Percentiles rank a stretch among this genome's conserved stretches.
These are phyloP conservation scores for Rhegmatorhina hoffmannsi DNA, from an alignment of 2,113 vertebrate genomes.

Conservation along the genomic window DNA sequence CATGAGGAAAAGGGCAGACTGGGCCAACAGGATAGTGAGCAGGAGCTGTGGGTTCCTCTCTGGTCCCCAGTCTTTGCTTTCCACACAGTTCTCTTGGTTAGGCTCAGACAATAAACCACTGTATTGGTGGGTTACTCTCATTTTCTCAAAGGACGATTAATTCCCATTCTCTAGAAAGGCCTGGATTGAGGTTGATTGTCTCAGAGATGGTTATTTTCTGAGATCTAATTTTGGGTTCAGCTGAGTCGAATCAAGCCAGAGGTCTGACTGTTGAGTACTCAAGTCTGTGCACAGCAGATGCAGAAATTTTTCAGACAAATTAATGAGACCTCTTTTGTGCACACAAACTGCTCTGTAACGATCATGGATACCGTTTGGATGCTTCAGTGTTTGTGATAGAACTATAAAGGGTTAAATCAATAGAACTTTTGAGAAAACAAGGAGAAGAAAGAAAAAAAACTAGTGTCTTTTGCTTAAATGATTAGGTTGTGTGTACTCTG, in stretches of 20 bases:
- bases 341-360: not conserved
- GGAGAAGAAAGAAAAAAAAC: not conserved
- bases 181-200: not conserved
- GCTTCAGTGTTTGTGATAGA: not conserved
- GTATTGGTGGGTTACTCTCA: rapidly evolving
- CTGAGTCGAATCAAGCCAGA: not conserved
- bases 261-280: not conserved
- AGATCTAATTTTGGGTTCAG: not conserved
- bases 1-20: not conserved
- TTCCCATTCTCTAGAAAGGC: not conserved
- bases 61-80: not conserved
- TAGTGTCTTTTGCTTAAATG: slow-evolving; percentile 1
- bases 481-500: not conserved
- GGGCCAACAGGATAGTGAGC: not conserved
- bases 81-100: not conserved
- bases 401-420: slow-evolving; percentile 13
- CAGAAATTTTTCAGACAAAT: slow-evolving; percentile 26
- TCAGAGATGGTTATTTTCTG: not conserved
- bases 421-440: not conserved
- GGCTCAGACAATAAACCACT: not conserved
- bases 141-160: not conserved
- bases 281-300: not conserved
- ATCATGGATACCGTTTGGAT: not conserved
- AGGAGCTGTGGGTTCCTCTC: not conserved
- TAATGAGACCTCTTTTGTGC: not conserved